Percentiles rank a stretch among this genome's conserved stretches.
phyloP scores from a whole-genome alignment of 2,888 invertebrate genomes.

The Actias luna region DNA sequence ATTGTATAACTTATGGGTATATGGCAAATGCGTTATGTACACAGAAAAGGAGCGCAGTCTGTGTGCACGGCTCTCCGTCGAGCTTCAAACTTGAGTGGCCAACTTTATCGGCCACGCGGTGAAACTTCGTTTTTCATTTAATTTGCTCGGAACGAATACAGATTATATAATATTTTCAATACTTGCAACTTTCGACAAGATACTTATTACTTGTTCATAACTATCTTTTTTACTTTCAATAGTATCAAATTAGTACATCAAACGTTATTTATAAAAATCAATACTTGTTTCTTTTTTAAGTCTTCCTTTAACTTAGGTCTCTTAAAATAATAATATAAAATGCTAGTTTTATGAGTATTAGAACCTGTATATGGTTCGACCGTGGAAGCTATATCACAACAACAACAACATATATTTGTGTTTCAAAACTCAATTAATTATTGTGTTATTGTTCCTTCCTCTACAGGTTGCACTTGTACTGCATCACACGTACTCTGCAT shows the following conservation, averaged over 20 bases:
- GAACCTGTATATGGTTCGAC: too few relatives aligned
- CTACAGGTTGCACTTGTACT: too few relatives aligned
- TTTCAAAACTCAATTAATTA: too few relatives aligned
- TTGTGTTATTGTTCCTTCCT: too few relatives aligned
- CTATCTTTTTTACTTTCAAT: neutral
- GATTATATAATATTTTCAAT: constrained; percentile 78
- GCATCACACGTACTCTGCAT: too few relatives aligned
- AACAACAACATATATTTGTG: too few relatives aligned
- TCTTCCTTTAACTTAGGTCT: neutral
- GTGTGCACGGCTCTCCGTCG: constrained; percentile 44
- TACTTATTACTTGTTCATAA: constrained; percentile 35
- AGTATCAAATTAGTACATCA: neutral
- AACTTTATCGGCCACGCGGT: constrained; percentile 70
- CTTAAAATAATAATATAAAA: too few relatives aligned
- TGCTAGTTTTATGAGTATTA: too few relatives aligned
- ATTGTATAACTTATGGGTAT: constrained; percentile 5
- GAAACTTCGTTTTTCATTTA: constrained; percentile 80
- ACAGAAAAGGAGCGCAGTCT: constrained; percentile 36
- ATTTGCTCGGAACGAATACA: constrained; percentile 77
- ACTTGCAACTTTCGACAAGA: constrained; percentile 69
- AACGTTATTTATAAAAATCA: neutral
- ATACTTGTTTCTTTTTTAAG: neutral
- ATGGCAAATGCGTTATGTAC: constrained; percentile 29
- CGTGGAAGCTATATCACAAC: too few relatives aligned
- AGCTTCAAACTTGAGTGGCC: constrained; percentile 70